Percentiles rank a stretch among this genome's conserved stretches.
Conservation (phyloP, 2,888 invertebrate genomes). For the Clepsis dumicolana region DNA sequence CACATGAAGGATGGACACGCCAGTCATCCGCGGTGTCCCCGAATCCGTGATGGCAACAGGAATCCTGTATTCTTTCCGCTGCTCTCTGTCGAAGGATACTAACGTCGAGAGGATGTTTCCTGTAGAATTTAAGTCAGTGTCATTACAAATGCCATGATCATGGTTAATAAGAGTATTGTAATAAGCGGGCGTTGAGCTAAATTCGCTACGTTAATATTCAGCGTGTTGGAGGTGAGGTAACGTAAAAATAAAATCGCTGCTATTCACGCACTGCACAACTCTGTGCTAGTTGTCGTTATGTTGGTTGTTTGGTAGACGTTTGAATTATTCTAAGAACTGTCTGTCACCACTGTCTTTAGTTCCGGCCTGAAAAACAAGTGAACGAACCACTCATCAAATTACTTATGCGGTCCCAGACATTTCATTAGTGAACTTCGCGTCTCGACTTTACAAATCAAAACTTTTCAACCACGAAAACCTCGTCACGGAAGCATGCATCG, state of each 20-base stretch:
- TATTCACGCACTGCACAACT: background rate
- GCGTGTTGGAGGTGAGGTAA: background rate
- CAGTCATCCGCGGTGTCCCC: constrained; percentile 90
- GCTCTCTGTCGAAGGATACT: constrained; percentile 94
- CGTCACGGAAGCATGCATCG: constrained; percentile 11
- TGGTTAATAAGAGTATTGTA: background rate
- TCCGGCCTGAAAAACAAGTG: background rate
- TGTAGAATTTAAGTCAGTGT: constrained; percentile 49
- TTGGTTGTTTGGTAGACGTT: background rate
- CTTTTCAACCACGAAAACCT: constrained; percentile 17
- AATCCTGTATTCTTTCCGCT: constrained; percentile 94
- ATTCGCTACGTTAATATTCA: background rate
- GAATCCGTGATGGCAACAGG: constrained; percentile 96
- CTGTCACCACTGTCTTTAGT: background rate
- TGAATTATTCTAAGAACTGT: background rate
- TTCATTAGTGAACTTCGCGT: constrained; percentile 7
- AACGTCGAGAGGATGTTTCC: constrained; percentile 90
- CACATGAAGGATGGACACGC: constrained; percentile 93
- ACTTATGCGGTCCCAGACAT: background rate
- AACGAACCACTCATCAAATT: background rate
- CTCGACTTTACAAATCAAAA: constrained; percentile 7
- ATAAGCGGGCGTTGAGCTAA: background rate
- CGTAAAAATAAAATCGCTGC: background rate
- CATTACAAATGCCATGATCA: background rate
- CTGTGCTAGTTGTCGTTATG: background rate